Evolutionary conservation across 2,113 vertebrate genomes (phyloP), one percentile per base, ranked within the genome.

Genomic region (Calyptomena viridis): DNA sequence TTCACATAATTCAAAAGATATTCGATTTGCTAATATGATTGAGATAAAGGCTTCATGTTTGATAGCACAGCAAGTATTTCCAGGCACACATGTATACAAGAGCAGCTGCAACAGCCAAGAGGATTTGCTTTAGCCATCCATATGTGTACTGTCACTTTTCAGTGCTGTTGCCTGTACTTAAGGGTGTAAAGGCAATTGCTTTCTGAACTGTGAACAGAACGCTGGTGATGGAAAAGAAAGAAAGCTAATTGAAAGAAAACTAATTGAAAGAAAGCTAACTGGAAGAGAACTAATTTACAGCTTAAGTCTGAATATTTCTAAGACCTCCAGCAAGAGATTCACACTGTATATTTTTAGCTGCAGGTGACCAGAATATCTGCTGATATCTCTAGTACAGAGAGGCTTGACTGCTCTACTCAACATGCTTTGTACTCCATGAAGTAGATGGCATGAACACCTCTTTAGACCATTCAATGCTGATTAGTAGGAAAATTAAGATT

Each of bases 291-390:
- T 72, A 64, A 83, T 83, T 73, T 72, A 73, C 78, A 80, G 15
- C n/a, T 42, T 46, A 66, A 79, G 67, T 62, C 37, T 62, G 79
- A 87, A 58, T 80, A 83, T 73, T 76, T 93, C 76, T 69, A 90
- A 83, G 72, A 76, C 71, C 25, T 92, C 60, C 50, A 86, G 55
- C 35, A 67, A 90, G 68, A 90, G 58, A 58, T 42, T 85, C 63
- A 84, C 46, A 40, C 31, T 59, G 72, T 59, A 3, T 77, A 85
- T 95, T 92, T 92, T 95, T 86, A 94, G 82, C 49, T 84, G 46
- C 50, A 83, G 72, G 50, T 93, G 94, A 96, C 85, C 82, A 56
- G 74, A 89, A 91, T 89, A 56, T 10, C 47, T 87, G 44, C 49
- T 56, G 62, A 56, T 58, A 83, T 31, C 53, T 79, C 22, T 42